Base-by-base conservation (phyloP, 2,113 vertebrate species). In the Scomber japonicus region DNA sequence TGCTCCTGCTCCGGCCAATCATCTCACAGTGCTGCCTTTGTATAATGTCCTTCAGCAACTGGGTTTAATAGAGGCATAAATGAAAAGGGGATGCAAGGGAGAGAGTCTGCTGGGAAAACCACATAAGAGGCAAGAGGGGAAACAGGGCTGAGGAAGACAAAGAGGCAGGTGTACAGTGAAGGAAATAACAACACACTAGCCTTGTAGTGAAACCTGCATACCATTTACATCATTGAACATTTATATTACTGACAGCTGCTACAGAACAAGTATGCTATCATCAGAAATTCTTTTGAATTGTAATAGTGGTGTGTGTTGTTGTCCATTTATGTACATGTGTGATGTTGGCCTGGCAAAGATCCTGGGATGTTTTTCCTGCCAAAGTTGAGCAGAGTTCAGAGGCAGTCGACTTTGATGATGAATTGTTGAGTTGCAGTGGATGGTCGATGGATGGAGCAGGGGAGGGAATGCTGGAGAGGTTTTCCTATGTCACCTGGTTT, bases 21-120 rank as follows among this genome's bases (percentile, higher is more conserved):
- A 75, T 75, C 64, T 84, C 71, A 84, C 86, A 89, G 82, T 73
- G 78, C 80, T 82, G 84, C 72, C 83, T 86, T 87, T 91, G 87
- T 89, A 74, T 53, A 62, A 64, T 60, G 67, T 78, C 70, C 67
- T 75, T 83, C 63, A 79, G 70, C 81, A 86, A 86, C 79, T 83
- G 81, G 67, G 48, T 88, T 89, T 86, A 79, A 88, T 81, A 81
- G 83, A 80, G 62, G 80, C 62, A 70, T 70, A 67, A 80, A 83
- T 59, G 71, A 82, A 87, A 77, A 40, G 64, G 56, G 53, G 11
- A 35, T 60, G 78, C 24, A 63, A 48, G 14, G 21, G 44, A 68
- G 15, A 59, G 48, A 46, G 75, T 65, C 35, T 45, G 45, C 11
- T 7, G 51, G 78, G 51, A 35, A 31, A 75, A 68, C 51, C 57